Percentiles rank a stretch among this genome's conserved stretches.
These are phyloP conservation scores for Candidula unifasciata DNA, from an alignment of 2,888 invertebrate species.

Conservation along the genomic window DNA sequence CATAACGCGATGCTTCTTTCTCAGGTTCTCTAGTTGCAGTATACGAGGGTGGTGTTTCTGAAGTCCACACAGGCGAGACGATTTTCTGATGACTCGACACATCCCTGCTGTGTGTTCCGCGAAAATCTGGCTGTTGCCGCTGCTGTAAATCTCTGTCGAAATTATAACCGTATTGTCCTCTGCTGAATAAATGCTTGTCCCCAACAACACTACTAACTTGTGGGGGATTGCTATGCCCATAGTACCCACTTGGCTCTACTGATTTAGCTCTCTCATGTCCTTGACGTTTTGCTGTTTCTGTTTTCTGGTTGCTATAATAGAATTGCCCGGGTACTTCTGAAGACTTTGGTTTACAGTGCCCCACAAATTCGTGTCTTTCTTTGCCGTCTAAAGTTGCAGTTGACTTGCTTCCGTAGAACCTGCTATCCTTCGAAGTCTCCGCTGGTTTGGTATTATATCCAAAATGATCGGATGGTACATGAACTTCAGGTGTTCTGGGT, in stretches of 20 bases:
- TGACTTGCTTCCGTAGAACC: constrained; percentile 6
- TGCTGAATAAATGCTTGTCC: background rate
- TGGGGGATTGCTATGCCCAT: constrained; percentile 11
- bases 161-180: background rate
- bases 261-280: constrained; percentile 22
- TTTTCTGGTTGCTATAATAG: background rate
- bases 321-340: background rate
- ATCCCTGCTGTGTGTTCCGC: background rate
- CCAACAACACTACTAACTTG: background rate
- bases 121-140: background rate
- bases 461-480: background rate
- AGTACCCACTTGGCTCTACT: constrained; percentile 17
- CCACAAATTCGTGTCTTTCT: background rate
- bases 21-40: background rate
- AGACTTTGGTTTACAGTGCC: background rate
- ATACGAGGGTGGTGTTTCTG: background rate
- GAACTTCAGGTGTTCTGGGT: background rate
- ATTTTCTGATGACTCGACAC: background rate
- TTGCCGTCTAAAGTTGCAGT: background rate
- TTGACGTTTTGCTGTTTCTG: background rate
- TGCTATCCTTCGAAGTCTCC: background rate
- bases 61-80: background rate
- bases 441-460: constrained; percentile 21
- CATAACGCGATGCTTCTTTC: constrained; percentile 4
- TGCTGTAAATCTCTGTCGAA: background rate